phyloP scores from a whole-genome alignment of 2,113 vertebrate species.

The Chloroceryle aenea region DNA sequence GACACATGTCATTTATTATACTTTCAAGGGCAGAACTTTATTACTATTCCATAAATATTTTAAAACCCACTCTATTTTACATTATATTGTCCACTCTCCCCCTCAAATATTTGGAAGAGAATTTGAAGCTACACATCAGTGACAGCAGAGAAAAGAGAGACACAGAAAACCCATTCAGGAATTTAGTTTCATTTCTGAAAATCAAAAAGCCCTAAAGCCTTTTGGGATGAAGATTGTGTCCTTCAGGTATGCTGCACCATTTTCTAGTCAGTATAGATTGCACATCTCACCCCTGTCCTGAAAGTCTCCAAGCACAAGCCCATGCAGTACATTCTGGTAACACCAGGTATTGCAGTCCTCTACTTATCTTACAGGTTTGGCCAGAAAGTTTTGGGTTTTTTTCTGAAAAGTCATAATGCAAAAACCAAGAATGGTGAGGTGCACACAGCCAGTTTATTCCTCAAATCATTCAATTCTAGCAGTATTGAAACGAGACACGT shows the following conservation, averaged over 20 bases:
- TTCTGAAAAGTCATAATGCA: neutral
- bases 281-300: neutral
- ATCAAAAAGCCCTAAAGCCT: neutral
- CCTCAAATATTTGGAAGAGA: neutral
- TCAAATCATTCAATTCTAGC: neutral
- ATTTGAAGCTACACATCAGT: neutral
- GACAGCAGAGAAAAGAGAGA: neutral
- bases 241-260: neutral
- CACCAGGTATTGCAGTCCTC: neutral
- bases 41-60: neutral
- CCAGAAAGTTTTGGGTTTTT: neutral
- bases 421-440: neutral
- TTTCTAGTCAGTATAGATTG: neutral
- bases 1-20: neutral
- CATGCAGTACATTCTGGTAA: neutral
- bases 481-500: neutral
- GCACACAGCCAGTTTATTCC: neutral
- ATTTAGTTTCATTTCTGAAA: neutral
- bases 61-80: neutral
- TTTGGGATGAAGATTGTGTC: neutral
- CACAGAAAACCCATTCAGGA: neutral
- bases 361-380: neutral
- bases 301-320: neutral
- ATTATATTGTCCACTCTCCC: neutral
- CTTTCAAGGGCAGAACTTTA: neutral